Percentiles rank a stretch among this genome's conserved stretches.
Conservation (phyloP, 1,140 invertebrate genomes). For the Neoseiulus cucumeris region DNA sequence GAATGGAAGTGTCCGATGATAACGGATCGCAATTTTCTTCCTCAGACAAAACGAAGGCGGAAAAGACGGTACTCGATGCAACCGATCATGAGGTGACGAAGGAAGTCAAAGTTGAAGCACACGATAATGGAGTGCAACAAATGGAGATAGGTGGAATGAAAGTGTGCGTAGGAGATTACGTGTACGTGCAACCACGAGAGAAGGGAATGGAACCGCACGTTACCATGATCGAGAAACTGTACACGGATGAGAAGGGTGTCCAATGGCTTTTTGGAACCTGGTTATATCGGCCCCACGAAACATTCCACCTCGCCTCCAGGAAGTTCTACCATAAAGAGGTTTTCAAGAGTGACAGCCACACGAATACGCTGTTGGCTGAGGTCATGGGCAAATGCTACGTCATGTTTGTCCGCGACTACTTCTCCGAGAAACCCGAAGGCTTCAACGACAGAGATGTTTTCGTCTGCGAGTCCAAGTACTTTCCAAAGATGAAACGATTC, state of each 20-base stretch:
- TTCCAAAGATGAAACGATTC: constrained; percentile 56
- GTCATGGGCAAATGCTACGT: constrained; percentile 81
- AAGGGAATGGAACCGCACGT: constrained; percentile 61
- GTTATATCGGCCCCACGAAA: constrained; percentile 71
- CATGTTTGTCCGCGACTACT: constrained; percentile 84
- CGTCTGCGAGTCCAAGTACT: constrained; percentile 89
- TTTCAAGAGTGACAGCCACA: constrained; percentile 74
- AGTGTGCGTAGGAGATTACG: constrained; percentile 62
- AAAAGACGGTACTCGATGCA: constrained; percentile 18
- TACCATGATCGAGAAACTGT: constrained; percentile 63
- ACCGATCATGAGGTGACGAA: constrained; percentile 16
- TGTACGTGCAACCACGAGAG: constrained; percentile 57
- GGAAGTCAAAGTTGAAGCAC: constrained; percentile 24
- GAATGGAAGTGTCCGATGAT: no score
- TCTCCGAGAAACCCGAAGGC: constrained; percentile 63
- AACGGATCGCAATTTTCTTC: no score
- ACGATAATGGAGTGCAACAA: constrained; percentile 10
- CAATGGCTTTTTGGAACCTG: constrained; percentile 75
- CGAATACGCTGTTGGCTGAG: constrained; percentile 60
- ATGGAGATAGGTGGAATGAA: constrained; percentile 17
- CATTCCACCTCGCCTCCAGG: constrained; percentile 78
- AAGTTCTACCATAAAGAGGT: constrained; percentile 77
- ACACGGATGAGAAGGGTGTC: constrained; percentile 57
- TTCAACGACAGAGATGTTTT: constrained; percentile 85
- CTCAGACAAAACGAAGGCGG: constrained; percentile 20